These are phyloP conservation scores for Palythoa heliodiscus DNA, from an alignment of 92 coral and sea anemone genomes.

Conservation along the genomic window DNA sequence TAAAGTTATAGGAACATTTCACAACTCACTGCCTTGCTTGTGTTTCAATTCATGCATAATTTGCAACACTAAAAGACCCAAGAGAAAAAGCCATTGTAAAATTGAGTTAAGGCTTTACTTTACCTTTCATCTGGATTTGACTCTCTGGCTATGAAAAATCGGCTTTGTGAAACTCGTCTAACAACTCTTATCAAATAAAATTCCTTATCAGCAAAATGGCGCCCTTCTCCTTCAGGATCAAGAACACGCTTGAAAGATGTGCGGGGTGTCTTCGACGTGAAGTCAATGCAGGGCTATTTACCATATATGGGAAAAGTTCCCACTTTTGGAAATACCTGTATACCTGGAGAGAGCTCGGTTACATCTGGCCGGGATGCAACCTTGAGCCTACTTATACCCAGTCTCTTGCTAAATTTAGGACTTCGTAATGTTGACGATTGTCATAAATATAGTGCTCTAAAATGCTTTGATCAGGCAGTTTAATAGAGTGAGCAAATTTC, in stretches of 20 bases:
- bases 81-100: no score
- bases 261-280: slow-evolving; percentile 51
- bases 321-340: slow-evolving; percentile 26
- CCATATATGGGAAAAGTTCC: slow-evolving; percentile 61
- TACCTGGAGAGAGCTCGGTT: slow-evolving; percentile 6
- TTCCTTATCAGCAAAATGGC: slow-evolving; percentile 57
- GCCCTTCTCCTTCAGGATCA: slow-evolving; percentile 9
- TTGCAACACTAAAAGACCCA: no score
- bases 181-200: background rate
- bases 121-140: slow-evolving; percentile 30
- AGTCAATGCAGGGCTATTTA: slow-evolving; percentile 21
- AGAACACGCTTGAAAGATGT: slow-evolving; percentile 16
- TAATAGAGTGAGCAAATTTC: background rate
- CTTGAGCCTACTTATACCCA: background rate
- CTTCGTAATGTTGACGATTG: slow-evolving; percentile 20
- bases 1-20: no score
- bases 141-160: background rate
- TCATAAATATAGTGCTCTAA: background rate
- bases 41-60: no score
- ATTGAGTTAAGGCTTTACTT: background rate
- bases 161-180: background rate
- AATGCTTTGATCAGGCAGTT: no score
- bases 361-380: slow-evolving; percentile 10
- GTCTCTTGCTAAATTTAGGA: slow-evolving; percentile 25
- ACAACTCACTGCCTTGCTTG: no score